Conservation (phyloP, 2,113 vertebrate genomes). For the Cepphus grylle region DNA sequence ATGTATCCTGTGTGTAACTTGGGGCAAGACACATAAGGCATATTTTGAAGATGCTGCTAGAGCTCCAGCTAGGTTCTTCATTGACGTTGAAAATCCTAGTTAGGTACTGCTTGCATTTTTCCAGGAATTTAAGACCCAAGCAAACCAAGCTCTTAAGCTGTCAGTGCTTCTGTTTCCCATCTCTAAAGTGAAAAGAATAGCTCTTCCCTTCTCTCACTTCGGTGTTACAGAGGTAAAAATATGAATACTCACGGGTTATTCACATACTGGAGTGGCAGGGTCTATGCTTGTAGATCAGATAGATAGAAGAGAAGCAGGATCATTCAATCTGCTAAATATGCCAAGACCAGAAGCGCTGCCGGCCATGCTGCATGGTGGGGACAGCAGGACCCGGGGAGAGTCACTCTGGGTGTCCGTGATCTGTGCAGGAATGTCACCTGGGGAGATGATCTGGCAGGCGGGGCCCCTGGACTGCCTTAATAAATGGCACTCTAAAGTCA, state of each 20-base stretch:
- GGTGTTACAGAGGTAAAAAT: background rate
- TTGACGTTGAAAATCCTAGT: background rate
- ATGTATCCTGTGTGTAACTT: background rate
- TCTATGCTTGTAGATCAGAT: background rate
- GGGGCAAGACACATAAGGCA: fast-evolving
- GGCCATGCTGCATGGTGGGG: background rate
- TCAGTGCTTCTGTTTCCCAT: background rate
- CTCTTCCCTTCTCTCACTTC: background rate
- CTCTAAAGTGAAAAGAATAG: background rate
- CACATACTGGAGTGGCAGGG: background rate
- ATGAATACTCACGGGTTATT: background rate
- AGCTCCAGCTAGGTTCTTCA: background rate
- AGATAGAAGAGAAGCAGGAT: background rate
- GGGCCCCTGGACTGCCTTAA: background rate
- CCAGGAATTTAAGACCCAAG: background rate
- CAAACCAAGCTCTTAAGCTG: background rate
- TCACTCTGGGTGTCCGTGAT: background rate
- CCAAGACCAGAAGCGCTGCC: background rate
- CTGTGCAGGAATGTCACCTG: background rate
- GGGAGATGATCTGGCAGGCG: background rate
- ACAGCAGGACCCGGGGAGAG: background rate
- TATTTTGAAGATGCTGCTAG: background rate
- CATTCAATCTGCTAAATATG: background rate
- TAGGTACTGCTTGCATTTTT: background rate
- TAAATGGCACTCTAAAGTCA: background rate